These are phyloP conservation scores for Peromyscus polionotus DNA, from an alignment of 2,113 vertebrate species.

Conservation along the genomic window DNA sequence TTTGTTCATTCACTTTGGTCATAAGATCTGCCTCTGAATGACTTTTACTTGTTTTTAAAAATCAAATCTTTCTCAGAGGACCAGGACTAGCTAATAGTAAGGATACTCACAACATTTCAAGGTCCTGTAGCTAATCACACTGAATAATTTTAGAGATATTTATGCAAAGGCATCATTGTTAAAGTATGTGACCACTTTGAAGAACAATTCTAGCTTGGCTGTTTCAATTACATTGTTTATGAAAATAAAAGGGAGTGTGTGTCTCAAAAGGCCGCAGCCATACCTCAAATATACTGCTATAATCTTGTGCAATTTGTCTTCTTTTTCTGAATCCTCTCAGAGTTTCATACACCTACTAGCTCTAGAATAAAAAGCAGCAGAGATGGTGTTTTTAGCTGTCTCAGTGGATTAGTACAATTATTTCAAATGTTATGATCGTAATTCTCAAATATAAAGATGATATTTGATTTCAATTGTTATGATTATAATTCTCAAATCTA, in stretches of 20 bases:
- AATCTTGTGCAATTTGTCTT: slow-evolving; percentile 14
- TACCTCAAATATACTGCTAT: neutral
- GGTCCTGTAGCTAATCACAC: neutral
- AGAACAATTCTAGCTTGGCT: slow-evolving; percentile 36
- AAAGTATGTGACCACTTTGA: slow-evolving; percentile 36
- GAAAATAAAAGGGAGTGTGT: neutral
- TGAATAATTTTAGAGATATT: slow-evolving; percentile 42
- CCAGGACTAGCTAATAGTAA: neutral
- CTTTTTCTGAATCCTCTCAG: neutral
- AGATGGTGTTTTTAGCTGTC: slow-evolving; percentile 33
- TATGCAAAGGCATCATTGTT: slow-evolving; percentile 16
- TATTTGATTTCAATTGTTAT: neutral
- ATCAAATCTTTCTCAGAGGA: slow-evolving; percentile 29
- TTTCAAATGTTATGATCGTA: slow-evolving; percentile 15
- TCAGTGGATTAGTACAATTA: neutral
- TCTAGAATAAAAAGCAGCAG: slow-evolving; percentile 8
- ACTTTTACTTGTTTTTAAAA: slow-evolving; percentile 49
- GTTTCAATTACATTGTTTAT: slow-evolving; percentile 15
- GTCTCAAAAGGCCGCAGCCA: neutral
- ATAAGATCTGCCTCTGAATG: slow-evolving; percentile 51
- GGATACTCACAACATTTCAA: neutral
- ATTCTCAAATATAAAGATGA: slow-evolving; percentile 22
- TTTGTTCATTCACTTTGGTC: slow-evolving; percentile 26
- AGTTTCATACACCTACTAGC: neutral
- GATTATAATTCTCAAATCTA: neutral